A percentile compares a stretch with the other conserved stretches of the same genome.
Evolutionary conservation across 1,140 invertebrate species (phyloP).

Genomic region (Adelges cooleyi): DNA sequence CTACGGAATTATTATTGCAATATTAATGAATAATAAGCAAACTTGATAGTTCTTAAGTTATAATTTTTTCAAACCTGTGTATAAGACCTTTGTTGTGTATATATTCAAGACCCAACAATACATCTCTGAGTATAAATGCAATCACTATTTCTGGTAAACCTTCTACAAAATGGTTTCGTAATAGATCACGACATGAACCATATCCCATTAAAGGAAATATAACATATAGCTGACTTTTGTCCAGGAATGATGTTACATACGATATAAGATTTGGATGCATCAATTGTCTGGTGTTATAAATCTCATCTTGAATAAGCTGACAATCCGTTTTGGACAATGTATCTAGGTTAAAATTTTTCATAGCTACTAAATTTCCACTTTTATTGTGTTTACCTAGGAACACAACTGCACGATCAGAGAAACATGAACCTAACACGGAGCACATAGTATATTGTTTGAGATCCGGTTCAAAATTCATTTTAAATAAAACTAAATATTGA

Average conservation of each 20-base stretch:
- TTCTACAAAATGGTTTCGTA: conserved; percentile 62
- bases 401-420: conserved; percentile 52
- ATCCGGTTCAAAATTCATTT: conserved; percentile 36
- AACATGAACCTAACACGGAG: conserved; percentile 53
- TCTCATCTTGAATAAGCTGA: conserved; percentile 53
- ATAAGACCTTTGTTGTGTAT: conserved; percentile 74
- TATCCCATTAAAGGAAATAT: conserved; percentile 67
- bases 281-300: conserved; percentile 56
- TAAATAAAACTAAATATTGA: not conserved
- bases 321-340: conserved; percentile 48
- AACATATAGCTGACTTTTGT: conserved; percentile 59
- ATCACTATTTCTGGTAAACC: conserved; percentile 71
- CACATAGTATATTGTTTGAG: conserved; percentile 36
- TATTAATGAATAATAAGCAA: conserved; percentile 17
- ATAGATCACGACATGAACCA: conserved; percentile 66
- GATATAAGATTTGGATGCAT: conserved; percentile 65
- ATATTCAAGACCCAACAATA: conserved; percentile 67
- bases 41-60: too few species aligned
- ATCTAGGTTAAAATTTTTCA: conserved; percentile 66
- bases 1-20: conserved; percentile 42
- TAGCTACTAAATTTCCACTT: conserved; percentile 53
- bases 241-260: conserved; percentile 60
- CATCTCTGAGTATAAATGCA: conserved; percentile 64
- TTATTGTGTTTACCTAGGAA: conserved; percentile 55
- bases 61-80: too few species aligned